Evolutionary conservation across 2,888 invertebrate genomes (phyloP).

Genomic region (Macroteleia sp.): DNA sequence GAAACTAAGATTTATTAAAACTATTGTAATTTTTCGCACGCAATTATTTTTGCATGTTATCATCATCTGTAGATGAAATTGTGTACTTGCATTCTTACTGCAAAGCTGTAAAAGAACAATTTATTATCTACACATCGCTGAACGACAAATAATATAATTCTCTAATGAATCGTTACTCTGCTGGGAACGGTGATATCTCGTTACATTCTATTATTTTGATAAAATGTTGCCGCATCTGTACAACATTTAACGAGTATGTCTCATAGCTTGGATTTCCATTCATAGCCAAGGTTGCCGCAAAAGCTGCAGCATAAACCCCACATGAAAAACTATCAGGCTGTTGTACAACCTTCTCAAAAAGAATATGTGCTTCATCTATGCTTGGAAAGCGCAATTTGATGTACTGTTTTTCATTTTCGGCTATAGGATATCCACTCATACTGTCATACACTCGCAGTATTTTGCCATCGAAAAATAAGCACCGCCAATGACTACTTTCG

Average conservation of each 20-base stretch:
- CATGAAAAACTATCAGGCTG: conserved; percentile 52
- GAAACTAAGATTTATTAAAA: too few species aligned
- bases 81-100: too few species aligned
- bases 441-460: conserved; percentile 52
- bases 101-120: too few species aligned
- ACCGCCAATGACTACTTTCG: conserved; percentile 53
- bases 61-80: too few species aligned
- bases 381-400: conserved; percentile 45
- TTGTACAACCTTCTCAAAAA: not conserved
- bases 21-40: too few species aligned
- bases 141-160: too few species aligned
- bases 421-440: conserved; percentile 19
- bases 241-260: conserved; percentile 32
- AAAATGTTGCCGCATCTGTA: conserved; percentile 45
- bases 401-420: conserved; percentile 29
- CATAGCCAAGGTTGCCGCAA: conserved; percentile 46
- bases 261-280: conserved; percentile 6
- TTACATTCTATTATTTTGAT: conserved; percentile 23
- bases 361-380: not conserved
- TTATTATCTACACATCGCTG: too few species aligned
- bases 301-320: conserved; percentile 63
- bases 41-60: too few species aligned
- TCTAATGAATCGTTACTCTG: not conserved
- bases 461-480: conserved; percentile 49
- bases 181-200: conserved; percentile 34